A percentile compares a stretch with the other conserved stretches of the same genome.
phyloP scores from a whole-genome alignment of 1,140 invertebrate species.

The Armadillidium nasatum region DNA sequence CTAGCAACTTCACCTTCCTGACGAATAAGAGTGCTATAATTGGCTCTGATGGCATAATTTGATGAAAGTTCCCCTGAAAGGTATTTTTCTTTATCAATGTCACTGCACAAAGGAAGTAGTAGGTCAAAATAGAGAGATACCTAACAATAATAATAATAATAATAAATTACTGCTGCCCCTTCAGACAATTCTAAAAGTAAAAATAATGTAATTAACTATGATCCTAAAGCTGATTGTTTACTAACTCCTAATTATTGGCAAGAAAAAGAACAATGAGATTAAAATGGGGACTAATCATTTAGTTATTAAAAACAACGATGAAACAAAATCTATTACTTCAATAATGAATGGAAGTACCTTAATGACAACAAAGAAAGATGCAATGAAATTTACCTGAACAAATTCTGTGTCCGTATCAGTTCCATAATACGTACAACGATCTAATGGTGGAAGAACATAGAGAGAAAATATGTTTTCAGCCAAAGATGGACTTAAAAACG shows the following conservation, averaged over 20 bases:
- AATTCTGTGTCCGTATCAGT: not conserved
- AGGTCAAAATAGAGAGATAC: not conserved
- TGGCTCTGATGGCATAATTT: not conserved
- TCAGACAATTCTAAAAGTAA: too few relatives aligned
- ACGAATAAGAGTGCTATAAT: not conserved
- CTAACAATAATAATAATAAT: not conserved
- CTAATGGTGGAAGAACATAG: not conserved
- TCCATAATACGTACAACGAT: not conserved
- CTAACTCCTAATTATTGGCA: too few relatives aligned
- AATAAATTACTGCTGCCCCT: too few relatives aligned
- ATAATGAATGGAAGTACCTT: too few relatives aligned
- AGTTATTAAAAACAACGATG: too few relatives aligned
- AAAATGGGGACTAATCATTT: too few relatives aligned
- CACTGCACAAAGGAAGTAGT: not conserved
- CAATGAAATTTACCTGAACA: not conserved
- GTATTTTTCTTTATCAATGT: not conserved
- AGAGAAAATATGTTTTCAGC: not conserved
- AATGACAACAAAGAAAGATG: too few relatives aligned
- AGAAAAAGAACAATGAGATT: too few relatives aligned
- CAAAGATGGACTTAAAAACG: not conserved
- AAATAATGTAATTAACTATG: too few relatives aligned
- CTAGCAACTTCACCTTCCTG: not conserved
- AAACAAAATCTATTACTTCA: too few relatives aligned
- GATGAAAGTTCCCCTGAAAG: not conserved
- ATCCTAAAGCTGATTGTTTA: too few relatives aligned